Percentiles rank a stretch among this genome's conserved stretches.
Conservation (phyloP, 2,888 invertebrate genomes). For the Latheticus oryzae region DNA sequence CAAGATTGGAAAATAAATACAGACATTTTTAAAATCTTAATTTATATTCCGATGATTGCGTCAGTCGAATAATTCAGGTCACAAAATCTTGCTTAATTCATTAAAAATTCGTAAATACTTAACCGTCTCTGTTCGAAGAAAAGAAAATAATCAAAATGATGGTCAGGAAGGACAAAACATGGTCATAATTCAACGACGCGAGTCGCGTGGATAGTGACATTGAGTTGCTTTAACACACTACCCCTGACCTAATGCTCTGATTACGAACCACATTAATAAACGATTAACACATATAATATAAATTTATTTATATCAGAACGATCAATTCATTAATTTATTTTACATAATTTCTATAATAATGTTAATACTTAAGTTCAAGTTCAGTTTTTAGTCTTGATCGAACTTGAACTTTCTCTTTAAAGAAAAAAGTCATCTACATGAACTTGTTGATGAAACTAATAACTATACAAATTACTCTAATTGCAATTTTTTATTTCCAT, state of each 20-base stretch:
- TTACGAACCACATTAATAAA: constrained; percentile 36
- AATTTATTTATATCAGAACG: too few relatives aligned
- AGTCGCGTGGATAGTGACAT: constrained; percentile 42
- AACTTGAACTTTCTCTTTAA: constrained; percentile 9
- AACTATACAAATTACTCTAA: too few relatives aligned
- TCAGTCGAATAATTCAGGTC: constrained; percentile 20
- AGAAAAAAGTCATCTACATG: constrained; percentile 7
- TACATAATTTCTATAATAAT: background rate
- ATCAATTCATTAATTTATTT: too few relatives aligned
- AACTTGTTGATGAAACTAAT: constrained; percentile 15
- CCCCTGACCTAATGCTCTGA: constrained; percentile 52
- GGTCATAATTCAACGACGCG: too few relatives aligned
- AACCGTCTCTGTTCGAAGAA: constrained; percentile 4
- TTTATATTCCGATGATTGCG: constrained; percentile 31
- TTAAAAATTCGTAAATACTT: constrained; percentile 25
- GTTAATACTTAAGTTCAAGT: constrained; percentile 24
- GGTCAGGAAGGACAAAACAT: constrained; percentile 25
- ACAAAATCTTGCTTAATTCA: constrained; percentile 30
- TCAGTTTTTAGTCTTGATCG: constrained; percentile 8
- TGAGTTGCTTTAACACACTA: constrained; percentile 45
- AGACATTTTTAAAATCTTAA: constrained; percentile 10
- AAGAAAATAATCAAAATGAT: constrained; percentile 3
- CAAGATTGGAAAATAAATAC: too few relatives aligned
- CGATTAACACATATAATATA: too few relatives aligned
- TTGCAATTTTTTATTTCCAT: too few relatives aligned